A percentile compares a stretch with the other conserved stretches of the same genome.
These are phyloP conservation scores for Suncus etruscus DNA, from an alignment of 2,113 vertebrate species.

Conservation along the genomic window DNA sequence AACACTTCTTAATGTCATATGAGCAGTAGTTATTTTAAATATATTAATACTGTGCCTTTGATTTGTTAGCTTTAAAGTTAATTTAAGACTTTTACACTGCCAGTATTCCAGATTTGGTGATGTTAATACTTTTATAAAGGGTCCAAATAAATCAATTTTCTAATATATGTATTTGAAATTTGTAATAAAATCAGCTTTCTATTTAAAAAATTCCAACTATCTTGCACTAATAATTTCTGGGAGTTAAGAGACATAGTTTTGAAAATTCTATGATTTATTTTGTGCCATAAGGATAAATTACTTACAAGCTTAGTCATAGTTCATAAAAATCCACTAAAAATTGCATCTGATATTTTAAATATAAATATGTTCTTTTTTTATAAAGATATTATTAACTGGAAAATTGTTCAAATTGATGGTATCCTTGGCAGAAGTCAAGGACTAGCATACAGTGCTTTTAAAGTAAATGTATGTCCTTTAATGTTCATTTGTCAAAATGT, in stretches of 20 bases:
- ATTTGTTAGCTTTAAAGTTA: constrained; percentile 87
- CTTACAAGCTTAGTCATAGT: constrained; percentile 69
- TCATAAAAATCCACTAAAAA: constrained; percentile 62
- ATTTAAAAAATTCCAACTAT: constrained; percentile 82
- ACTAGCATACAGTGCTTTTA: constrained; percentile 41
- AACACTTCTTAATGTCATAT: constrained; percentile 80
- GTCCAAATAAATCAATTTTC: constrained; percentile 79
- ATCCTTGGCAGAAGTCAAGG: constrained; percentile 28
- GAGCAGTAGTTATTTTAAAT: constrained; percentile 81
- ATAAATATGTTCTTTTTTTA: neutral
- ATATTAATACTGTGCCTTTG: constrained; percentile 88
- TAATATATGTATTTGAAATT: constrained; percentile 83
- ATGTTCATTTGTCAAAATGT: constrained; percentile 52
- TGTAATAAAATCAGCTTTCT: constrained; percentile 79
- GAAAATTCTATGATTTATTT: constrained; percentile 60
- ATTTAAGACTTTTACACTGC: constrained; percentile 87
- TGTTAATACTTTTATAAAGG: constrained; percentile 83
- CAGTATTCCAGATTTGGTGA: constrained; percentile 85
- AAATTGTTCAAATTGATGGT: neutral
- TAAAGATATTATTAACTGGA: constrained; percentile 48
- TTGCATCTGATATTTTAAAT: constrained; percentile 55
- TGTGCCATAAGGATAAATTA: constrained; percentile 66
- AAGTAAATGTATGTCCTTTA: constrained; percentile 17
- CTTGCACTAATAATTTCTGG: constrained; percentile 79
- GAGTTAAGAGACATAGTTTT: constrained; percentile 77